These are phyloP conservation scores for Chaetorhynchus papuensis DNA, from an alignment of 2,113 vertebrate species.

Conservation along the genomic window DNA sequence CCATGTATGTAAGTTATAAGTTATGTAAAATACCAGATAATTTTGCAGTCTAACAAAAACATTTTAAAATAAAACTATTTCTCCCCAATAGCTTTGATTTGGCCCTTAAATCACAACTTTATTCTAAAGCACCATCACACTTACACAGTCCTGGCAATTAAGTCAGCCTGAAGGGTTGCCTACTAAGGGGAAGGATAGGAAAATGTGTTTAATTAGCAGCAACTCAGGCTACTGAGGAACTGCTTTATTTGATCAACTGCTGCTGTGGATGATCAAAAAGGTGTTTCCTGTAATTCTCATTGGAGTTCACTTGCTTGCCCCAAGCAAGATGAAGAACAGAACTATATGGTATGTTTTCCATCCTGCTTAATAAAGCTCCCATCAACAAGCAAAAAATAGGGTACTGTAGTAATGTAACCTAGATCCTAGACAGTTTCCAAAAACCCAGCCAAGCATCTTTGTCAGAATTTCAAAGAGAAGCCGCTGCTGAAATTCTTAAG, in stretches of 20 bases:
- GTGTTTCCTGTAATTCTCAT: neutral
- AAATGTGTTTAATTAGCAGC: conserved; percentile 12
- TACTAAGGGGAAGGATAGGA: neutral
- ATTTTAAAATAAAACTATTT: neutral
- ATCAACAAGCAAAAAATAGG: neutral
- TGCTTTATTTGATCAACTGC: neutral
- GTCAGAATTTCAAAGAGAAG: conserved; percentile 20
- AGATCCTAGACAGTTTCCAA: conserved; percentile 23
- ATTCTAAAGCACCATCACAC: neutral
- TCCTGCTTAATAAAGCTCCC: neutral
- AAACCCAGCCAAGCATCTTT: conserved; percentile 24
- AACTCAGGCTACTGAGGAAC: neutral
- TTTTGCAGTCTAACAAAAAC: neutral
- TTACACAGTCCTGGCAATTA: neutral
- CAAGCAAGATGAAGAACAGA: neutral
- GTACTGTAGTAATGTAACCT: neutral
- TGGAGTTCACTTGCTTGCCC: neutral
- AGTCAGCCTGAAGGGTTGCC: neutral
- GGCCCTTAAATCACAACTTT: conserved; percentile 2
- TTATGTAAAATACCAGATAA: conserved; percentile 11
- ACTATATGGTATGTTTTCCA: neutral
- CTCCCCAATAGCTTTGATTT: neutral
- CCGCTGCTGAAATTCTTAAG: conserved; percentile 37
- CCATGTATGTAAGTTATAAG: neutral
- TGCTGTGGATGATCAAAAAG: neutral